Evolutionary conservation across 2,113 vertebrate species (phyloP).

Genomic region (Aptenodytes forsteri): DNA sequence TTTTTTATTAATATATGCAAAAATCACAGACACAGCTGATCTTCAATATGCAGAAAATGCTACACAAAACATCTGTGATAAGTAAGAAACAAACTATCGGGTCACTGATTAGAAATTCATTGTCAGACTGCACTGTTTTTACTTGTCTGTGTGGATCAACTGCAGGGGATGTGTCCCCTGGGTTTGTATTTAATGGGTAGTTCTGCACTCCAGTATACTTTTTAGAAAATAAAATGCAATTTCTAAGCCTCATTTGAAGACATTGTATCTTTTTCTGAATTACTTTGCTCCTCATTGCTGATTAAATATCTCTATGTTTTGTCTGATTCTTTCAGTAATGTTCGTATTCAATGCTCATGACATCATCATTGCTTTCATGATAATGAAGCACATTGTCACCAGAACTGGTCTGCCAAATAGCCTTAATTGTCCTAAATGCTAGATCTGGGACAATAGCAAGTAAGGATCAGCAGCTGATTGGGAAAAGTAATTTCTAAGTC

Average conservation of each 20-base stretch:
- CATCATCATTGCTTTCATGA: slow-evolving; percentile 42
- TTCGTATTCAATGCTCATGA: not conserved
- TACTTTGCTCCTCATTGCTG: not conserved
- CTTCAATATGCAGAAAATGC: slow-evolving; percentile 14
- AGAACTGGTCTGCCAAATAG: slow-evolving; percentile 9
- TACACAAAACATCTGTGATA: slow-evolving; percentile 3
- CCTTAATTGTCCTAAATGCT: slow-evolving; percentile 43
- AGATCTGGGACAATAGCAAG: slow-evolving; percentile 3
- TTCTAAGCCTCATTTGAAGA: slow-evolving; percentile 46
- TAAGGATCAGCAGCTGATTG: not conserved
- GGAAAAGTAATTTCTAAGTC: slow-evolving; percentile 25
- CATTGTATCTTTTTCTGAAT: slow-evolving; percentile 40
- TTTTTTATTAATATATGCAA: not conserved
- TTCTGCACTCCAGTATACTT: not conserved
- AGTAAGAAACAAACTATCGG: not conserved
- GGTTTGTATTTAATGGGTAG: not conserved
- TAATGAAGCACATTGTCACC: slow-evolving; percentile 49
- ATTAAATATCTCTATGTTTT: slow-evolving; percentile 49
- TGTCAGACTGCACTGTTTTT: not conserved
- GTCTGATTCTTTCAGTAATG: slow-evolving; percentile 33
- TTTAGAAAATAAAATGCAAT: slow-evolving; percentile 10
- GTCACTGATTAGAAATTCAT: slow-evolving; percentile 36
- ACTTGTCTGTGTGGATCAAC: not conserved
- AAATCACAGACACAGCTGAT: slow-evolving; percentile 2
- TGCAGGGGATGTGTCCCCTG: not conserved